Evolutionary conservation across 2,797 vertebrate genomes (phyloP), one percentile per base, ranked within the genome.

Genomic region (Vultur gryphus): DNA sequence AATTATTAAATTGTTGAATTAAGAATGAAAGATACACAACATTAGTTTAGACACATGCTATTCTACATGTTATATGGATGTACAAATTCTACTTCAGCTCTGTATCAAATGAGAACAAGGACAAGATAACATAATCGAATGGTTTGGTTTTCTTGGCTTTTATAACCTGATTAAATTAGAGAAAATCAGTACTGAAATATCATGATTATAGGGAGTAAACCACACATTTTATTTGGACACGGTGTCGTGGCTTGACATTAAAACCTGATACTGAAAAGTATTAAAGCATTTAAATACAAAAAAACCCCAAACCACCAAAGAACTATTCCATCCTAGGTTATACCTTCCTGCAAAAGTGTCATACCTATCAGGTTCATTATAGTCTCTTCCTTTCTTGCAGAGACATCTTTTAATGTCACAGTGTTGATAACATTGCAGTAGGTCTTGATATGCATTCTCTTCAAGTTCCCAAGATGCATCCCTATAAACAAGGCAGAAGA

Each of bases 381-480:
- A 98, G n/a, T 98, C 97, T 89, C 99, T 98, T 44, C 99, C 99
- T 19, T 97, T 92, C 66, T 75, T 97, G 94, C 99, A 99, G 39
- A 98, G 95, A 94, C 99, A 99, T 84, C 92, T 98, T 77, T 70
- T 94, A 49, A 98, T 97, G 64, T 99, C 99, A 91, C 99, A 99
- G 71, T 81, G 98, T 55, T 98, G 97, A 64, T 99, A 98, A 90
- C 98, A 98, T 39, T 99, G 98, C 92, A 99, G 94, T 89, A 99
- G 98, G 6, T 99, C 99, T 54, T 98, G 98, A 96, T 98, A 99
- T 1, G 99, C 99, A 58, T 99, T 99, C 70, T 99, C 98, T 96
- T 99, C 99, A 97, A 99, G 97, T 97, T 99, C 99, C 99, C 99
- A 99, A 24, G 99, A 99, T 2, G 99, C 99, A 98, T 99, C 99